Percentiles rank a stretch among this genome's conserved stretches.
These are phyloP conservation scores for Fundulus diaphanus DNA, from an alignment of 2,797 vertebrate genomes.

Conservation along the genomic window DNA sequence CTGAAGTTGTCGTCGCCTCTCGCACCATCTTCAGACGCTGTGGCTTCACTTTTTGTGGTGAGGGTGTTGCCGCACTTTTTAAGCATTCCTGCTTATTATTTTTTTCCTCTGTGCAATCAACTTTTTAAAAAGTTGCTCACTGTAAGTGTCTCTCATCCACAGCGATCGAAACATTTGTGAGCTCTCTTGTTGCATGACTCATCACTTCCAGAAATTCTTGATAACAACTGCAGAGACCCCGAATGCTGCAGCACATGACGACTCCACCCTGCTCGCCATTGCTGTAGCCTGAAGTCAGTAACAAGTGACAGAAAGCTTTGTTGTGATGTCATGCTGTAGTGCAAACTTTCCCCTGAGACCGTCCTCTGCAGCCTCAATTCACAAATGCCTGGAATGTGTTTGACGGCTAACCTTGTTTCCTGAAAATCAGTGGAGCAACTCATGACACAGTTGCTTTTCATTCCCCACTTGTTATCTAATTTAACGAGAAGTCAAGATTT, in stretches of 20 bases:
- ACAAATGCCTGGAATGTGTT: slow-evolving; percentile 19
- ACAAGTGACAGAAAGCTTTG: slow-evolving; percentile 50
- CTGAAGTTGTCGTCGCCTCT: neutral
- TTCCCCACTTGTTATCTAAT: slow-evolving; percentile 39
- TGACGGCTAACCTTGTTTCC: slow-evolving; percentile 33
- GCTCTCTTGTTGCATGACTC: neutral
- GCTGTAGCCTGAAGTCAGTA: slow-evolving; percentile 21
- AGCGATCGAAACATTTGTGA: slow-evolving; percentile 6
- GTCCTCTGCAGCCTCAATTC: slow-evolving; percentile 35
- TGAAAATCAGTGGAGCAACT: slow-evolving; percentile 34
- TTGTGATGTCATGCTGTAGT: slow-evolving; percentile 34
- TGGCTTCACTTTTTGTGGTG: too few relatives aligned
- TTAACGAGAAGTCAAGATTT: slow-evolving; percentile 42
- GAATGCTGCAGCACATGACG: slow-evolving; percentile 2
- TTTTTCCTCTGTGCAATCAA: neutral
- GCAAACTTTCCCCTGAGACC: slow-evolving; percentile 41
- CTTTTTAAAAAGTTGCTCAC: neutral
- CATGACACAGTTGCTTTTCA: slow-evolving; percentile 29
- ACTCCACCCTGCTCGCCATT: slow-evolving; percentile 33
- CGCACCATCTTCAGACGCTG: neutral
- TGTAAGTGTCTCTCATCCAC: neutral
- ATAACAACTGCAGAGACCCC: slow-evolving; percentile 3
- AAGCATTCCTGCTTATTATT: neutral
- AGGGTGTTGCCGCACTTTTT: neutral
- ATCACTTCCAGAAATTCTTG: neutral